These are phyloP conservation scores for Oxygymnocypris stewartii DNA, from an alignment of 2,113 vertebrate species.

Conservation along the genomic window DNA sequence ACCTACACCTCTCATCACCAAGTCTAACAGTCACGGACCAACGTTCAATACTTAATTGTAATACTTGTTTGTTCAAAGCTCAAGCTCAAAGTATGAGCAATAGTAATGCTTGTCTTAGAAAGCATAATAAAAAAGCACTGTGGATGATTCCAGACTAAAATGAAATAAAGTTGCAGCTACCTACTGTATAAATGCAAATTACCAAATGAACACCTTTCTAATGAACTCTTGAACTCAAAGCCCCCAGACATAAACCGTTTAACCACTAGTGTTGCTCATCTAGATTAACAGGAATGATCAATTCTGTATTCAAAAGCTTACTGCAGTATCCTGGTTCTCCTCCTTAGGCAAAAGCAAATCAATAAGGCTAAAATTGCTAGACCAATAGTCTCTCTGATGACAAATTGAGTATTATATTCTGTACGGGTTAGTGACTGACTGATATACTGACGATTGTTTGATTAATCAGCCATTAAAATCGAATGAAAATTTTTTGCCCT, in stretches of 20 bases:
- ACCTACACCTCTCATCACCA: background rate
- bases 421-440: background rate
- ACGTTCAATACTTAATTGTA: background rate
- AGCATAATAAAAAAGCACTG: background rate
- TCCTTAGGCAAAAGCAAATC: background rate
- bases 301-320: background rate
- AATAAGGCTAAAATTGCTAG: background rate
- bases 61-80: background rate
- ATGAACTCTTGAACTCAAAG: background rate
- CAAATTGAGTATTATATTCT: background rate
- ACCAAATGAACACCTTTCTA: constrained; percentile 1
- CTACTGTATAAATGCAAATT: constrained; percentile 12
- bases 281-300: background rate
- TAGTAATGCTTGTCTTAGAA: background rate
- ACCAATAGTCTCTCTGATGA: background rate
- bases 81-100: background rate
- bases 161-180: background rate
- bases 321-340: background rate
- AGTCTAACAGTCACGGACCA: background rate
- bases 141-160: background rate
- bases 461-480: background rate
- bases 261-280: background rate
- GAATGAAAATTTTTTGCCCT: background rate
- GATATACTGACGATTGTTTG: background rate
- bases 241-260: background rate